Percentiles rank a stretch among this genome's conserved stretches.
phyloP scores from a whole-genome alignment of 2,797 vertebrate genomes.

The Urophycis tenuis region DNA sequence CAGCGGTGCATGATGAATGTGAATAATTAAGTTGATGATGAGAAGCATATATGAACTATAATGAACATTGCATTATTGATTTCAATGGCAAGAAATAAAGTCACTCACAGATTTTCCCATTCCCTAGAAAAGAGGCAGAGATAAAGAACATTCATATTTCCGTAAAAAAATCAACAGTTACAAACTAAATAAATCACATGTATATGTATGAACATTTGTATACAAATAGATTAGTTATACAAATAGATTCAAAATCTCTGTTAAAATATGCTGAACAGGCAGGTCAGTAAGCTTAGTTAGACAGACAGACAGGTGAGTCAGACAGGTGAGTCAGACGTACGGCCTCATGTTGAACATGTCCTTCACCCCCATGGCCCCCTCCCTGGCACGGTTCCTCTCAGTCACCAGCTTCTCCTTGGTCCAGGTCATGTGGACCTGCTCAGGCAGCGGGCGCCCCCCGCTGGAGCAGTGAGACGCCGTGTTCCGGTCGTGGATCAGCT shows the following conservation, averaged over 20 bases:
- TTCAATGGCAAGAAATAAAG: constrained; percentile 26
- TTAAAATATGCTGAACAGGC: neutral
- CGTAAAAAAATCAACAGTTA: no score
- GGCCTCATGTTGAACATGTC: constrained; percentile 93
- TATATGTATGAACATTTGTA: neutral
- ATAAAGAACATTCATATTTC: constrained; percentile 45
- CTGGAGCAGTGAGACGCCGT: constrained; percentile 72
- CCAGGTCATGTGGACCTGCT: constrained; percentile 95
- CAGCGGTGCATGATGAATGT: no score
- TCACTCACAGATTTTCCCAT: constrained; percentile 94
- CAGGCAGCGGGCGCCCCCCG: constrained; percentile 60
- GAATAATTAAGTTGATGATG: neutral
- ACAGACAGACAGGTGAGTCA: neutral
- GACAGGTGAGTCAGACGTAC: constrained; percentile 75
- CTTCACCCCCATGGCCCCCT: constrained; percentile 72
- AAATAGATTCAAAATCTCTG: neutral
- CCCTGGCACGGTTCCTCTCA: constrained; percentile 78
- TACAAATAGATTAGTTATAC: neutral
- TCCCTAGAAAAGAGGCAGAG: constrained; percentile 74
- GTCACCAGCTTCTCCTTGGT: constrained; percentile 86
- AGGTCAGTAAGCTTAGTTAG: neutral
- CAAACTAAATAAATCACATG: no score
- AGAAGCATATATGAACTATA: constrained; percentile 1
- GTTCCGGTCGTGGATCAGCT: constrained; percentile 88
- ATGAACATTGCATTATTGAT: constrained; percentile 19